Conservation (phyloP, 2,888 invertebrate genomes). For the Cephus runcator region DNA sequence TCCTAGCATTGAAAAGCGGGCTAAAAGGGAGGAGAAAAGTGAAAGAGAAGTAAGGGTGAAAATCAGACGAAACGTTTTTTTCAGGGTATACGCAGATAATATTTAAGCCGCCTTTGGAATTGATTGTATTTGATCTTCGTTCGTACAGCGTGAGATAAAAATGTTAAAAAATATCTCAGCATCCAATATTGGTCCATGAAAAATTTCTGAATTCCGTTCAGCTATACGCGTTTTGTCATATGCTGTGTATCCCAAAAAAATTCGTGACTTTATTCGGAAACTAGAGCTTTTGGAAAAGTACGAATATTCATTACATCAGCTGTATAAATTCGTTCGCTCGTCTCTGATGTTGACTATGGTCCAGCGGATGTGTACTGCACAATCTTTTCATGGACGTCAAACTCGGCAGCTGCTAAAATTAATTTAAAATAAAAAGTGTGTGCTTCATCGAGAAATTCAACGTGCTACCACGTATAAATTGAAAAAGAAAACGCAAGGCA, state of each 20-base stretch:
- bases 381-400: no score
- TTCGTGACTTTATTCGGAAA: neutral
- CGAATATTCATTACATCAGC: no score
- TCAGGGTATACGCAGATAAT: conserved; percentile 12
- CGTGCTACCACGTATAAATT: neutral
- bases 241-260: neutral
- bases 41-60: neutral
- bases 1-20: neutral
- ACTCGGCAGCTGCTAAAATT: no score
- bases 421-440: neutral
- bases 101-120: conserved; percentile 24
- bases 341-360: no score
- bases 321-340: no score
- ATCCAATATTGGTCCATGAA: neutral
- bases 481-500: neutral
- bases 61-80: neutral
- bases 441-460: neutral
- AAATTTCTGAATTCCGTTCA: neutral
- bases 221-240: neutral
- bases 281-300: neutral
- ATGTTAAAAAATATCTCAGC: neutral
- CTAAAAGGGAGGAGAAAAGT: neutral
- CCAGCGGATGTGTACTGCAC: no score
- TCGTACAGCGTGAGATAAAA: neutral
- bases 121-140: conserved; percentile 36